These are phyloP conservation scores for Centruroides sculpturatus DNA, from an alignment of 1,140 invertebrate species.

Conservation along the genomic window DNA sequence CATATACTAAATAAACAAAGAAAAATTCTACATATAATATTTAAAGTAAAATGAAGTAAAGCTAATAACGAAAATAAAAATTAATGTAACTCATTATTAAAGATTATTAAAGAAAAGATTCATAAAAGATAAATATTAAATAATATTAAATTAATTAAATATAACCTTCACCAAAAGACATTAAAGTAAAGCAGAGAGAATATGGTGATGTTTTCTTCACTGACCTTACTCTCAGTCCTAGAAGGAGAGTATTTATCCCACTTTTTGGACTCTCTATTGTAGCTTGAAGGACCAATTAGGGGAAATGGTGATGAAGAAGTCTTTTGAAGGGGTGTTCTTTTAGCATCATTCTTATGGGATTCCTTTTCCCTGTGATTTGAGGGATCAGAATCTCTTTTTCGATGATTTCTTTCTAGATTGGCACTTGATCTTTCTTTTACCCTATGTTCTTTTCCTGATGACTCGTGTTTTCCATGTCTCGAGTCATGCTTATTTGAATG, in stretches of 20 bases:
- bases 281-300: slow-evolving; percentile 11
- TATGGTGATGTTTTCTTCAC: slow-evolving; percentile 3
- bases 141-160: too few relatives aligned
- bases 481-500: slow-evolving; percentile 14
- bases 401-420: slow-evolving; percentile 13
- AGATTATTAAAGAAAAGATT: too few relatives aligned
- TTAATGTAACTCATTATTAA: too few relatives aligned
- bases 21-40: too few relatives aligned
- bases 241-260: slow-evolving; percentile 9
- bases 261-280: slow-evolving; percentile 15
- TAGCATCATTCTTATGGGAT: slow-evolving; percentile 23
- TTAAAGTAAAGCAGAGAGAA: slow-evolving; percentile 6
- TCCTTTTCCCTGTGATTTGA: slow-evolving; percentile 6
- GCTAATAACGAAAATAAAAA: too few relatives aligned
- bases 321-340: slow-evolving; percentile 18
- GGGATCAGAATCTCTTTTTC: slow-evolving; percentile 11
- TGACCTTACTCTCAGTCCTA: slow-evolving; percentile 15
- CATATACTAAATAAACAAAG: too few relatives aligned
- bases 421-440: slow-evolving; percentile 11
- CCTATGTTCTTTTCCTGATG: not conserved
- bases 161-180: too few relatives aligned
- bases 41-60: too few relatives aligned
- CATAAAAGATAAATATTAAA: too few relatives aligned
- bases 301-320: slow-evolving; percentile 18
- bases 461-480: slow-evolving; percentile 5